Evolutionary conservation across 30 jellyfish, hydroid and myxozoan species (phyloP), one percentile per base, ranked within the genome.

Genomic region (Catostylus mosaicus): DNA sequence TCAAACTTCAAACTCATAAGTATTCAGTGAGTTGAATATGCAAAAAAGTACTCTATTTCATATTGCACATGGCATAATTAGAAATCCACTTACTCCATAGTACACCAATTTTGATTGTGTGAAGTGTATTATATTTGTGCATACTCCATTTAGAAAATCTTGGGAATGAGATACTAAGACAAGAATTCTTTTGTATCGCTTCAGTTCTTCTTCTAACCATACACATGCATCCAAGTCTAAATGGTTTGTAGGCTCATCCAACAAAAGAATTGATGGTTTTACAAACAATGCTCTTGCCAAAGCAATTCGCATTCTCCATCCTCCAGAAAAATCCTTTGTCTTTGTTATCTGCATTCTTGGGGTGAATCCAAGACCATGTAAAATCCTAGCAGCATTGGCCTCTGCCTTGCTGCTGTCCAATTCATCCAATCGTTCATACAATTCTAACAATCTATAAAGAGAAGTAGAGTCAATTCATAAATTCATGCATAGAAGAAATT

Each of bases 221-320:
- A 93, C 98, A 75, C 96, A 84, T 6, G 98, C 98, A 67, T 93
- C 98, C 37, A 93, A 57, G 61, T 93, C 98, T 52, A 93, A 72
- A 77, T 93, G 98, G 62, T 93, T 93, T 22, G 98, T 93, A 0
- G 98, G 98, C 76, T 93, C 98, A 78, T 93, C 98, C 30, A 93
- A 88, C 86, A 93, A 66, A 6, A 93, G 78, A 33, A 93, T 86
- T 2, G 96, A 73, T 23, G 98, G 98, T 47, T 75, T 93, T 45
- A 93, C 97, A 93, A 86, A 93, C 91, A 93, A 35, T 2, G 98
- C 98, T 38, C 96, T 78, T 8, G 98, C 98, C 12, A 93, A 90
- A 30, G 98, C 97, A 54, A 93, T 91, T 19, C 98, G 62, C 98
- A 93, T 93, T 56, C 98, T 52, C 98, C 97, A 86, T 22, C 98